A percentile compares a stretch with the other conserved stretches of the same genome.
Evolutionary conservation across 2,113 vertebrate species (phyloP).

Genomic region (Apeltes quadracus): DNA sequence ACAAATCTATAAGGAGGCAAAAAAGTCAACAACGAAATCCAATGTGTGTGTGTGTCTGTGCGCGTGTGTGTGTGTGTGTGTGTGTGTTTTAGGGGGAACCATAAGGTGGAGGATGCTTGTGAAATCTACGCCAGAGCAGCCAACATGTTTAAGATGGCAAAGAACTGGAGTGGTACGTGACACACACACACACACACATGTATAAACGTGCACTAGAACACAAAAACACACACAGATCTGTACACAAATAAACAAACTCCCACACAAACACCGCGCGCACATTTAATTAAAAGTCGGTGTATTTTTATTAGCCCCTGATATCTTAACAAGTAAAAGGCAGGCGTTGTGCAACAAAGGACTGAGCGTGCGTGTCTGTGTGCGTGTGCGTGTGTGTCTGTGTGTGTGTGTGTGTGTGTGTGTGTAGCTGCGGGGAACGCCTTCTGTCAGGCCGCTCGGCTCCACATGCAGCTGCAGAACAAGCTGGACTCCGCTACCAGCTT

Average conservation of each 20-base stretch:
- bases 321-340: not conserved
- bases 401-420: conserved; percentile 42
- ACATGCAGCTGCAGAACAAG: conserved; percentile 99
- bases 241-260: conserved; percentile 15
- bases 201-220: not conserved
- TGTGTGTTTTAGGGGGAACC: conserved; percentile 87
- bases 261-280: not conserved
- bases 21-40: not conserved
- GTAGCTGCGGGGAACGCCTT: conserved; percentile 94
- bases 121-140: conserved; percentile 98
- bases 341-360: not conserved
- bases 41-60: conserved; percentile 8
- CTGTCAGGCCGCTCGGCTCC: conserved; percentile 95
- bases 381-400: conserved; percentile 30
- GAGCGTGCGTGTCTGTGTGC: conserved; percentile 33
- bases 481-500: conserved; percentile 97
- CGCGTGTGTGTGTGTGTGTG: conserved; percentile 4
- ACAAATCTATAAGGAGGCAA: not conserved
- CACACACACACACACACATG: conserved; percentile 3
- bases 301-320: not conserved
- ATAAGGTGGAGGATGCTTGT: conserved; percentile 95
- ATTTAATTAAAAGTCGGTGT: not conserved
- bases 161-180: conserved; percentile 94
- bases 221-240: not conserved
- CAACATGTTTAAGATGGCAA: conserved; percentile 99